Conservation (phyloP, 2,113 vertebrate genomes). For the Poeciliopsis prolifica region DNA sequence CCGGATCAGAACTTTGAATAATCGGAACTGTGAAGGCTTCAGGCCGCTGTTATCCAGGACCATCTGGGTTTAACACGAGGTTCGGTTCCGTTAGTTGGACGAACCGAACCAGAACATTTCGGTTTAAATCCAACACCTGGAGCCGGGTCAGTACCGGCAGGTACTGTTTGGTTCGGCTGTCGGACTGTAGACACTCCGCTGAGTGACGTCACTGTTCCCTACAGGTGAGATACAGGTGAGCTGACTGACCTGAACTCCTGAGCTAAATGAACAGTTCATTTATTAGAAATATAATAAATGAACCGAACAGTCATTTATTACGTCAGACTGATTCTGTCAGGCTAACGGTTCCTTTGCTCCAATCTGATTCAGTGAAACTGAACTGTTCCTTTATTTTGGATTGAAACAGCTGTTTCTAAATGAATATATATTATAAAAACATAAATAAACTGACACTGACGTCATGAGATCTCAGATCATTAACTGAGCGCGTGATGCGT, state of each 20-base stretch:
- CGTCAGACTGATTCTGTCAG: too few relatives aligned
- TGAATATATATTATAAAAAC: too few relatives aligned
- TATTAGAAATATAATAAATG: too few relatives aligned
- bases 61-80: not conserved
- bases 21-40: not conserved
- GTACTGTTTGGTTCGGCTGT: not conserved
- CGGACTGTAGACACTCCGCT: not conserved
- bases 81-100: not conserved
- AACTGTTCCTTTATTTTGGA: too few relatives aligned
- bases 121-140: not conserved
- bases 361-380: too few relatives aligned
- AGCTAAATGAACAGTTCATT: too few relatives aligned
- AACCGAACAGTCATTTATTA: too few relatives aligned
- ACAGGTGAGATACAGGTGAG: not conserved
- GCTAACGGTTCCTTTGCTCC: too few relatives aligned
- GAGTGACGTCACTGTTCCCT: not conserved
- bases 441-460: too few relatives aligned
- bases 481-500: not conserved
- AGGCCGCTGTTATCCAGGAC: not conserved
- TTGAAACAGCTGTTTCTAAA: too few relatives aligned
- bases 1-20: not conserved
- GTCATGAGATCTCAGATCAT: too few relatives aligned
- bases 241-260: not conserved
- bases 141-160: not conserved
- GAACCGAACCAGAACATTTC: too few relatives aligned